Evolutionary conservation across 2,113 vertebrate species (phyloP).

Genomic region (Passer montanus): DNA sequence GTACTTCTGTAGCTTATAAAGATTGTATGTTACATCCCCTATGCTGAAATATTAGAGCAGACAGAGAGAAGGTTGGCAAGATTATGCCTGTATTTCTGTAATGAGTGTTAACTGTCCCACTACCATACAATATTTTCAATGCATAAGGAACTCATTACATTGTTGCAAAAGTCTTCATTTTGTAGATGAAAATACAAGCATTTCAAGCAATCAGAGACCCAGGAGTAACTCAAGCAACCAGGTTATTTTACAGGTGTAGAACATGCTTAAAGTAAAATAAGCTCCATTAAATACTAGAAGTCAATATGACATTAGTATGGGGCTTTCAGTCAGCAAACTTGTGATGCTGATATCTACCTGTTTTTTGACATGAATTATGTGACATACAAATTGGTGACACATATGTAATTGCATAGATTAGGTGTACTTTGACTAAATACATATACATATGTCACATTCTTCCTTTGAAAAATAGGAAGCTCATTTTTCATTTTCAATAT

Average conservation of each 20-base stretch:
- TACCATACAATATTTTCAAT: neutral
- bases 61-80: neutral
- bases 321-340: neutral
- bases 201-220: neutral
- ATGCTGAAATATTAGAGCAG: neutral
- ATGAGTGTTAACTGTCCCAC: neutral
- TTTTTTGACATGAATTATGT: neutral
- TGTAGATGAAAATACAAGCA: neutral
- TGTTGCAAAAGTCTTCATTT: neutral
- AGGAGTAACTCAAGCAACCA: neutral
- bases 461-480: neutral
- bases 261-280: neutral
- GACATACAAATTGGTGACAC: neutral
- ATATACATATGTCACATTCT: neutral
- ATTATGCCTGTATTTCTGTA: neutral
- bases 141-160: neutral
- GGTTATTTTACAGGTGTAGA: neutral
- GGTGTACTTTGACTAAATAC: neutral
- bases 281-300: neutral
- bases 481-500: neutral
- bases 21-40: neutral
- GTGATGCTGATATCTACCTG: neutral
- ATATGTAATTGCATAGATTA: neutral
- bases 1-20: neutral
- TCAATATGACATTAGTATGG: neutral